Percentiles rank a stretch among this genome's conserved stretches.
These are phyloP conservation scores for Theretra japonica DNA, from an alignment of 2,888 invertebrate genomes.

Conservation along the genomic window DNA sequence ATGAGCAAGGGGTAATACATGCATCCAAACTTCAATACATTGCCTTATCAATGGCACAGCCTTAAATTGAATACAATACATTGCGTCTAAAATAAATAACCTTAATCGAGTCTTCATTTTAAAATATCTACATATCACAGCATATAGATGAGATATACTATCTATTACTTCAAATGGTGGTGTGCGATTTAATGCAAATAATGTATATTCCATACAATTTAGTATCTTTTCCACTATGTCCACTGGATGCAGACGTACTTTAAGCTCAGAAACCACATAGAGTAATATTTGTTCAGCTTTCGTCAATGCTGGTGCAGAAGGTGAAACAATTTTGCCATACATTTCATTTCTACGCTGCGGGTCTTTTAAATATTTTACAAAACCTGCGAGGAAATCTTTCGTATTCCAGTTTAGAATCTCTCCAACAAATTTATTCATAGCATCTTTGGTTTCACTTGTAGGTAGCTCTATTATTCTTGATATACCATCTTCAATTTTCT, in stretches of 20 bases:
- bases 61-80: slow-evolving; percentile 77
- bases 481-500: slow-evolving; percentile 59
- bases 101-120: slow-evolving; percentile 63
- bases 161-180: slow-evolving; percentile 70
- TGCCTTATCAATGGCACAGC: slow-evolving; percentile 69
- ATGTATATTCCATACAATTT: slow-evolving; percentile 63
- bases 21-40: slow-evolving; percentile 74
- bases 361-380: slow-evolving; percentile 63
- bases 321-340: slow-evolving; percentile 53
- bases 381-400: slow-evolving; percentile 59
- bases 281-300: slow-evolving; percentile 71
- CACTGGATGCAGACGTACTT: slow-evolving; percentile 42
- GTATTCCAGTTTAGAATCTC: slow-evolving; percentile 53
- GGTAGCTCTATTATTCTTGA: slow-evolving; percentile 51
- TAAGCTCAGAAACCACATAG: slow-evolving; percentile 60
- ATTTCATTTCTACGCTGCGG: slow-evolving; percentile 65
- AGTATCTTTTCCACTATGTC: slow-evolving; percentile 59
- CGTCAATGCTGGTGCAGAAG: slow-evolving; percentile 69
- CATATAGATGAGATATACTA: slow-evolving; percentile 73
- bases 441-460: slow-evolving; percentile 47
- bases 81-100: slow-evolving; percentile 73
- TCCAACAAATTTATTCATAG: slow-evolving; percentile 60
- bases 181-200: slow-evolving; percentile 69
- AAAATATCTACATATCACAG: slow-evolving; percentile 69
- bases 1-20: slow-evolving; percentile 70